phyloP scores from a whole-genome alignment of 2,113 vertebrate genomes.

The Gulo gulo region DNA sequence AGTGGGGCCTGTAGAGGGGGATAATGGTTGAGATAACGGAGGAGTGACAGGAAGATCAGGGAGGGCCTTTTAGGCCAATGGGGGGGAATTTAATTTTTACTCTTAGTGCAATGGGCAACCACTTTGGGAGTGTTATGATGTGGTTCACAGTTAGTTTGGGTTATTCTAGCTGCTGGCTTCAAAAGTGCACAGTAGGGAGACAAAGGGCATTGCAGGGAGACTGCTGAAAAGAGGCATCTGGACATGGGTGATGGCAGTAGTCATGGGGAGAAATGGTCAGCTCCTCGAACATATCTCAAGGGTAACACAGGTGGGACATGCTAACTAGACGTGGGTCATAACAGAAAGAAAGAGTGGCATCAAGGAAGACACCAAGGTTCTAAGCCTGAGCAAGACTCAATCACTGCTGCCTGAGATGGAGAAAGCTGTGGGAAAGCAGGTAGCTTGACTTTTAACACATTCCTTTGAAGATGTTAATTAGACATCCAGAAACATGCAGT shows the following conservation, averaged over 20 bases:
- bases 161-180: neutral
- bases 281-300: neutral
- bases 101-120: neutral
- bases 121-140: neutral
- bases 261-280: neutral
- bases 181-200: neutral
- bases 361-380: neutral
- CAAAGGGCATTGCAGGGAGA: neutral
- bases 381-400: neutral
- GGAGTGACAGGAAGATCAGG: neutral
- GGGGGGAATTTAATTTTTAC: neutral
- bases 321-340: neutral
- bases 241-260: neutral
- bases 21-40: neutral
- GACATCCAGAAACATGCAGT: neutral
- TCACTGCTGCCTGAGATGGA: neutral
- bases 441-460: neutral
- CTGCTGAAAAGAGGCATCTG: neutral
- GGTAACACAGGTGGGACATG: neutral
- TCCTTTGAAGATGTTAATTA: neutral
- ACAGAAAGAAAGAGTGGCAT: neutral
- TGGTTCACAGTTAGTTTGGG: neutral
- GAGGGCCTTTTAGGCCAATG: neutral
- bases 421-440: neutral
- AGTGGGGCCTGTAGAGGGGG: neutral